Evolutionary conservation across 2,797 vertebrate species (phyloP), one percentile per base, ranked within the genome.

Genomic region (Ispidina lecontei): DNA sequence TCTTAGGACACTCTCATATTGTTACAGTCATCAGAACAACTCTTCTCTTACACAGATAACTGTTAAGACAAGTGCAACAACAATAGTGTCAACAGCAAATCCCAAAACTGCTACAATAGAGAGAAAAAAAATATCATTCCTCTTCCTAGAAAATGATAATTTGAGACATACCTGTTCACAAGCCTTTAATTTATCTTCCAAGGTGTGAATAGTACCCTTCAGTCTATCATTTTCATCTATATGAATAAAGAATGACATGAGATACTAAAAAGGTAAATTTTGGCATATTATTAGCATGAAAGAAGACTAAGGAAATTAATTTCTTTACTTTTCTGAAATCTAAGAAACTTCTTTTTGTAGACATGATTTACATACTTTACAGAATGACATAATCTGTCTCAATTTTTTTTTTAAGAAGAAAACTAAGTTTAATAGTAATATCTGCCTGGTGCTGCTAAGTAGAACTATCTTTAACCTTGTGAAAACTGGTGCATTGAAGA

Each of bases 191-290:
- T 97, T 97, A 33, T 97, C 90, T 94, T 97, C 96, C 77, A 97
- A 88, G 74, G 93, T 52, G 22, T 87, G 90, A 89, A 90, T 84
- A 67, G 84, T 92, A 93, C 64, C 96, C 82, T 97, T 97, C 51
- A 98, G 82, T 49, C 91, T 96, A 68, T 96, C 95, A 96, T 98
- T 98, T 97, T 98, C 97, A 91, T 94, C 98, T 98, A 69, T 4
- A 7, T 64, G 93, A 94, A 94, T 31, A 91, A 87, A 83, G n/a
- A 80, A 10, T 0, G 13, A 5, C 23, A 23, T 54, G 17, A 55
- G n/a, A 80, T 10, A 89, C 29, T 77, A 60, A 37, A 59, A 55
- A 84, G 52, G 12, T 49, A 56, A 8, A 52, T 70, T 87, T 79
- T 56, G 13, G 46, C 12, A 43, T 51, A 58, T 76, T 22, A 54